Evolutionary conservation across 2,888 invertebrate genomes (phyloP), one percentile per base, ranked within the genome.

Genomic region (Sthenelais limicola): DNA sequence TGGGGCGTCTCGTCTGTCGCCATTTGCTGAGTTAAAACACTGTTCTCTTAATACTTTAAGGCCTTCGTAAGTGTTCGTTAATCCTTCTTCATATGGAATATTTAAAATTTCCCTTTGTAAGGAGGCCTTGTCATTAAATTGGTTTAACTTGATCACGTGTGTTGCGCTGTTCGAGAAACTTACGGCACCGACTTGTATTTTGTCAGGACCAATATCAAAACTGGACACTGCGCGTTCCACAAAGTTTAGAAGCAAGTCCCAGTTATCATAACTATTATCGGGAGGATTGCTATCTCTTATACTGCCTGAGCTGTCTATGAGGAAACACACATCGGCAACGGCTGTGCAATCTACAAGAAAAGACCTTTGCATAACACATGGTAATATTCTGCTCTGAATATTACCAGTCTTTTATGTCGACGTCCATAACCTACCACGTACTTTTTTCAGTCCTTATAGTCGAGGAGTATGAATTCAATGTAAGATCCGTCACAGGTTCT

Each of bases 231-330:
- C 73, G 28, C 30, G 21, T 12, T 54, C 52, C 38, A 77, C 71
- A 47, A 77, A 77, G 30, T 72, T 52, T 48, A 73, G 52, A 38
- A 77, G 51, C 28, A 77, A 71, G 3, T 56, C 28, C 77, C 77
- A 77, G 72, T 77, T 77, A 43, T 75, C 74, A 67, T 75, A 76
- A 48, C 73, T 58, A n/a, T 69, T 72, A 33, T 74, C 73, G 0
- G n/a, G 21, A 0, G 74, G 75, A 48, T 77, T 74, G 9, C 32
- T 58, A 69, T 76, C 75, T 0, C 52, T 28, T 33, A 77, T 77
- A 67, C 73, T 73, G 12, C 77, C 77, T n/a, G 77, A 77, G 26
- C 73, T 68, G 72, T 77, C 77, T 26, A 77, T 48, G 21, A 77
- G 71, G 68, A 77, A 77, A 18, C 73, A 66, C 12, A 77, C 38